These are phyloP conservation scores for Calosoma granatense DNA, from an alignment of 1,140 invertebrate genomes.

Conservation along the genomic window DNA sequence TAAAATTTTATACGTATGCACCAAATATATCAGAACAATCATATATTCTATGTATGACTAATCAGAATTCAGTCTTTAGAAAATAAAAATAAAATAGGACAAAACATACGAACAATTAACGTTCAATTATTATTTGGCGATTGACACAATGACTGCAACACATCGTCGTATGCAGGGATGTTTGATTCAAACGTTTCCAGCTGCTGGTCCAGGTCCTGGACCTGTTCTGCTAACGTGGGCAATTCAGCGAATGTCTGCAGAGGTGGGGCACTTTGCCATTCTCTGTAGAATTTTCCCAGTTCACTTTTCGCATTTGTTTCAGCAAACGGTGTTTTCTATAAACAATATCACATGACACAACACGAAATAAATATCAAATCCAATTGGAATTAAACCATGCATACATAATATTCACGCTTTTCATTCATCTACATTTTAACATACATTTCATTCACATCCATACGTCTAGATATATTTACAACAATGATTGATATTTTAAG, in stretches of 20 bases:
- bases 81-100: background rate
- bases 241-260: constrained; percentile 52
- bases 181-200: constrained; percentile 64
- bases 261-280: constrained; percentile 66
- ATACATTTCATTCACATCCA: too few species aligned
- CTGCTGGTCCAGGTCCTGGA: constrained; percentile 59
- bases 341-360: constrained; percentile 27
- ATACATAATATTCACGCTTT: constrained; percentile 17
- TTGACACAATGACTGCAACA: constrained; percentile 53
- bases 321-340: constrained; percentile 51
- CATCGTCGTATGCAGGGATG: constrained; percentile 60
- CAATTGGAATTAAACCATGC: background rate
- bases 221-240: constrained; percentile 47
- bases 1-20: background rate
- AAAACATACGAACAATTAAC: too few species aligned
- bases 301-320: constrained; percentile 48
- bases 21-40: too few species aligned
- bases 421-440: too few species aligned
- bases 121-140: constrained; percentile 42
- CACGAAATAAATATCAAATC: background rate
- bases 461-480: too few species aligned
- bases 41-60: constrained; percentile 5
- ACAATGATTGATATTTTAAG: too few species aligned
- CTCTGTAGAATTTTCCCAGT: constrained; percentile 64
- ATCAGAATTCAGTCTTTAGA: constrained; percentile 5